Evolutionary conservation across 2,113 vertebrate species (phyloP).

Genomic region (Oreochromis spilurus): DNA sequence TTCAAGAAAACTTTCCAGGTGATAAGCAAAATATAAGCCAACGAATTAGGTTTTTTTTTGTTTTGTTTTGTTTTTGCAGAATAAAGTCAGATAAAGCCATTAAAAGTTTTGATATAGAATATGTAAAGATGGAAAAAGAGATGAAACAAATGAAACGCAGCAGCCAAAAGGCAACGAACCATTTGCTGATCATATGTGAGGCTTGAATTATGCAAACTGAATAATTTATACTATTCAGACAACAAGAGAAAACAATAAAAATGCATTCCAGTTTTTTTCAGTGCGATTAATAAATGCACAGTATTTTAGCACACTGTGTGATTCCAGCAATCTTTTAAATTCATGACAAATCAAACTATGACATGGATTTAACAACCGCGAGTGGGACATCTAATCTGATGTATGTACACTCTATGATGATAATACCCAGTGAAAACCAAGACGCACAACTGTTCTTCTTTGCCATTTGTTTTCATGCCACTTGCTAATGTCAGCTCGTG

Average conservation of each 20-base stretch:
- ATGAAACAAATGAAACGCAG: not conserved
- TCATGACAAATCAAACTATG: not conserved
- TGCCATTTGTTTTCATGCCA: not conserved
- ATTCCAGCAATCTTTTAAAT: not conserved
- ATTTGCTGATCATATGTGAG: not conserved
- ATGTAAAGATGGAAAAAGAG: not conserved
- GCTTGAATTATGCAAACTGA: not conserved
- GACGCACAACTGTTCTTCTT: not conserved
- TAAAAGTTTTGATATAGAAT: not conserved
- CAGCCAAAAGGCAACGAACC: not conserved
- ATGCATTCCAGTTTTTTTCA: not conserved
- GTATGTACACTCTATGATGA: not conserved
- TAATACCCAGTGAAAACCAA: not conserved
- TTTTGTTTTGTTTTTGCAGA: not conserved
- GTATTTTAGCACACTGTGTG: not conserved
- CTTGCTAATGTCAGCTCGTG: not conserved
- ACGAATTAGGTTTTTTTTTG: accelerated
- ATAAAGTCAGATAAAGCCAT: not conserved
- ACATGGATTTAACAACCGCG: not conserved
- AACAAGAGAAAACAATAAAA: not conserved
- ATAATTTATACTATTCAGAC: not conserved
- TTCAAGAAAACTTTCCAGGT: not conserved
- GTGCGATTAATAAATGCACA: not conserved
- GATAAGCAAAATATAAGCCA: not conserved
- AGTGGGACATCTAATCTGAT: not conserved